phyloP scores from a whole-genome alignment of 30 jellyfish, hydroid and myxozoan species.

The Sanderia malayensis region DNA sequence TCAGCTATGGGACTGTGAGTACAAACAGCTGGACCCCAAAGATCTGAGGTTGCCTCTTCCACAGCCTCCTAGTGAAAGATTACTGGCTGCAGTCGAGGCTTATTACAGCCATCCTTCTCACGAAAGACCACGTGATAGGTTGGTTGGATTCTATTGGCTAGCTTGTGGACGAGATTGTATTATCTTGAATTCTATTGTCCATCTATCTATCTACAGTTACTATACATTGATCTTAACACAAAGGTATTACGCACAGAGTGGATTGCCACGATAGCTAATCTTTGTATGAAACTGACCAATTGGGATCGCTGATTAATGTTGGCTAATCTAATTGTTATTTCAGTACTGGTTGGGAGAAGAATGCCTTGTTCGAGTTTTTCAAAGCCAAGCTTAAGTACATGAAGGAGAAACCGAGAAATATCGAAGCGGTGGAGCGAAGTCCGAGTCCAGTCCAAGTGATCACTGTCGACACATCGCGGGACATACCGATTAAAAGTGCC shows the following conservation, averaged over 20 bases:
- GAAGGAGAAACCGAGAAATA: slow-evolving; percentile 88
- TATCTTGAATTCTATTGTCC: no score
- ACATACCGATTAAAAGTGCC: slow-evolving; percentile 30
- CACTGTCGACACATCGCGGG: not conserved
- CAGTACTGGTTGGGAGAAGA: slow-evolving; percentile 99
- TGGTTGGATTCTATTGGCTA: no score
- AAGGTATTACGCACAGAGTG: no score
- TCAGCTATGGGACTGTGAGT: slow-evolving; percentile 97
- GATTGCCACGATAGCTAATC: no score
- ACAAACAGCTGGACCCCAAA: slow-evolving; percentile 84
- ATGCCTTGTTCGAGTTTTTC: slow-evolving; percentile 91
- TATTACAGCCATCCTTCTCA: slow-evolving; percentile 97
- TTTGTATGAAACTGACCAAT: no score
- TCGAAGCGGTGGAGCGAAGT: slow-evolving; percentile 71
- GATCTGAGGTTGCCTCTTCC: slow-evolving; percentile 97
- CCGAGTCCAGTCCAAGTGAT: slow-evolving; percentile 90
- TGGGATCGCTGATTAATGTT: no score
- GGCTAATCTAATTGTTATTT: not conserved
- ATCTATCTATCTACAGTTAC: no score
- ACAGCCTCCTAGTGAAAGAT: slow-evolving; percentile 98
- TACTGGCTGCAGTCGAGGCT: slow-evolving; percentile 96
- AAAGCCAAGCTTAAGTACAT: slow-evolving; percentile 87
- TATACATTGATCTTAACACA: no score
- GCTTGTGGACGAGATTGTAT: no score
- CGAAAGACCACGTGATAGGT: slow-evolving; percentile 98